Evolutionary conservation across 2,797 vertebrate genomes (phyloP).

Genomic region (Labroides dimidiatus): DNA sequence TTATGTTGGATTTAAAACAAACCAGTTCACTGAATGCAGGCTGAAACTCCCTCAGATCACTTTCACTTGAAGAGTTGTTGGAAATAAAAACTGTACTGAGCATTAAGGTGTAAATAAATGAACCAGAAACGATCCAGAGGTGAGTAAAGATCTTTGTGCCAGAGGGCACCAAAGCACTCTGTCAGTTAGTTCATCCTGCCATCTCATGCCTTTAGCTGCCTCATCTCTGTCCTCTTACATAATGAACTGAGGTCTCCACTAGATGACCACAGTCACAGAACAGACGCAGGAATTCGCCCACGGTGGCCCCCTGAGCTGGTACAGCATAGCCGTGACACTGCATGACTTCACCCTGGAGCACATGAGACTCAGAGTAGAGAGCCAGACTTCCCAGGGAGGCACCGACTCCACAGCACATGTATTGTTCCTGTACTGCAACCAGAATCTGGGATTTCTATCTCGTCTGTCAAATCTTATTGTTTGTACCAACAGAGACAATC

Average conservation of each 20-base stretch:
- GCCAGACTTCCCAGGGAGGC: conserved; percentile 12
- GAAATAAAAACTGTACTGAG: too few relatives aligned
- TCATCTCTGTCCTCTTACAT: conserved; percentile 43
- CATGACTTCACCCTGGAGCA: conserved; percentile 39
- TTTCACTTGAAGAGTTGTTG: too few relatives aligned
- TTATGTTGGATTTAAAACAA: too few relatives aligned
- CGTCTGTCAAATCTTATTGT: background rate
- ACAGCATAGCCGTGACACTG: conserved; percentile 32
- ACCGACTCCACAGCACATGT: conserved; percentile 15
- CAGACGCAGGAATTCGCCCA: conserved; percentile 50
- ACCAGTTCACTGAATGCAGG: too few relatives aligned
- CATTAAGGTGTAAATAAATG: too few relatives aligned
- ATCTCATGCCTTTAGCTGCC: conserved; percentile 16
- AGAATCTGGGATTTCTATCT: background rate
- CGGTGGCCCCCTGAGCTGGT: conserved; percentile 35
- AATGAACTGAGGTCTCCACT: conserved; percentile 39
- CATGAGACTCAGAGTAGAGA: background rate
- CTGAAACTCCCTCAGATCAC: too few relatives aligned
- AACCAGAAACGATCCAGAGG: background rate
- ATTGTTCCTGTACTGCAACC: conserved; percentile 12
- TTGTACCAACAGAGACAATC: background rate
- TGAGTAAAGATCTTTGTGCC: background rate
- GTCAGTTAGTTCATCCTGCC: conserved; percentile 19
- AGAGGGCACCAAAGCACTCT: background rate
- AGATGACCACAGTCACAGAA: conserved; percentile 56